Evolutionary conservation across 1,140 invertebrate genomes (phyloP), one percentile per base, ranked within the genome.

Genomic region (Drosophila melanogaster): DNA sequence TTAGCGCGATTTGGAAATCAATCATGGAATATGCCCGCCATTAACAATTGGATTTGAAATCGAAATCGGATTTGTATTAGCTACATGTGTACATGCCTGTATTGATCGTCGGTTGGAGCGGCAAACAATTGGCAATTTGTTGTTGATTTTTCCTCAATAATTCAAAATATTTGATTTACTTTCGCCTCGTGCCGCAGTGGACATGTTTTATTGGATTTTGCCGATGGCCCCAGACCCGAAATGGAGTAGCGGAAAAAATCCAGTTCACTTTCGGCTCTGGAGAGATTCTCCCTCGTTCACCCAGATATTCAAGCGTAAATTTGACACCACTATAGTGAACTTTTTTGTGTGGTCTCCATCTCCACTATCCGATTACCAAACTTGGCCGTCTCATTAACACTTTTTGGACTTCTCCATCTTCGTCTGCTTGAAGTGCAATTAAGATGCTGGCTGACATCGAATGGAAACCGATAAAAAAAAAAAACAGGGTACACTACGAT

Each of bases 31-130:
- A 81, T 81, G 59, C 51, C 49, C 46, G 78, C 77, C 77, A 80
- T 80, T 80, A 79, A 81, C 81, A 81, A 81, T 77, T 84, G 40
- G 69, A 79, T 83, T 81, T 69, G 54, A 46, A 81, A 77, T 81
- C 67, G 66, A 70, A 77, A 67, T 81, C 70, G 65, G 81, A 67
- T 77, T 76, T 61, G 49, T 43, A 55, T 26, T 75, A 15, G 58
- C 37, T 40, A 51, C 46, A 65, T 67, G 46, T 66, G 62, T 64
- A 35, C 60, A 51, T 51, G 37, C 14, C 51, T 22, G 40, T 24
- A 62, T 40, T 8, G 53, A 30, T 55, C 14, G 53, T 40, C 22
- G 38, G n/a, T 14, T 43, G 24, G 24, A 61, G 55, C 54, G 37
- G 19, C 59, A 51, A 74, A 74, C 71, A 53, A 50, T 53, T 74